Conservation (phyloP, 53 echinoderm and acorn worm species). For the Holothuria scabra region DNA sequence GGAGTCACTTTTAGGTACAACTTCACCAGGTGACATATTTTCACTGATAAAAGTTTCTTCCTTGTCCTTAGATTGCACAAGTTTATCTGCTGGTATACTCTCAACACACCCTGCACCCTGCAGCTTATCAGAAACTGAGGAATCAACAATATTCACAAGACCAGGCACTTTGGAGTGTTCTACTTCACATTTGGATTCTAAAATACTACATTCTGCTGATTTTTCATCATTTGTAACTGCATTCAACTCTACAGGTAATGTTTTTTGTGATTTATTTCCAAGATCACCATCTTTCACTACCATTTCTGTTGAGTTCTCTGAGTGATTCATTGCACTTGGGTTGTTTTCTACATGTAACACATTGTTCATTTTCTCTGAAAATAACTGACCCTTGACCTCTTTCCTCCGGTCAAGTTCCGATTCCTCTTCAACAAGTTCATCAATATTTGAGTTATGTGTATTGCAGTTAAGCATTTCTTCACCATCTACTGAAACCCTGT, state of each 20-base stretch:
- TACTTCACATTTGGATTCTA: background rate
- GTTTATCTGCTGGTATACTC: background rate
- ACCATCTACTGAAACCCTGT: background rate
- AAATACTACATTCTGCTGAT: too few relatives aligned
- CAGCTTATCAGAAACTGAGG: too few relatives aligned
- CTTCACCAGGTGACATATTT: background rate
- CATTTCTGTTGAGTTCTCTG: constrained; percentile 12
- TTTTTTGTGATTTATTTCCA: too few relatives aligned
- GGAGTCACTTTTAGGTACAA: background rate
- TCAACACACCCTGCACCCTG: background rate
- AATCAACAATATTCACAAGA: constrained; percentile 14
- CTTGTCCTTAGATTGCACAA: background rate
- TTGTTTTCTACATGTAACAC: background rate
- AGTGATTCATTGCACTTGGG: constrained; percentile 33
- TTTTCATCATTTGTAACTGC: too few relatives aligned
- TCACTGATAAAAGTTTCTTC: background rate
- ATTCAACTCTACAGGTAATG: too few relatives aligned
- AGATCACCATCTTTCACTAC: background rate
- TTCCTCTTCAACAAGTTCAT: constrained; percentile 12
- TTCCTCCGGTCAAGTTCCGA: constrained; percentile 33
- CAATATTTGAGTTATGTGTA: constrained; percentile 37
- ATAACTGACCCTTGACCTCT: constrained; percentile 5
- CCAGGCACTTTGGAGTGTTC: constrained; percentile 40
- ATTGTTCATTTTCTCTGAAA: background rate
- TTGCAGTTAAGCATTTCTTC: constrained; percentile 14